A percentile compares a stretch with the other conserved stretches of the same genome.
Conservation (phyloP, 2,888 invertebrate species). For the Taenaris catops region DNA sequence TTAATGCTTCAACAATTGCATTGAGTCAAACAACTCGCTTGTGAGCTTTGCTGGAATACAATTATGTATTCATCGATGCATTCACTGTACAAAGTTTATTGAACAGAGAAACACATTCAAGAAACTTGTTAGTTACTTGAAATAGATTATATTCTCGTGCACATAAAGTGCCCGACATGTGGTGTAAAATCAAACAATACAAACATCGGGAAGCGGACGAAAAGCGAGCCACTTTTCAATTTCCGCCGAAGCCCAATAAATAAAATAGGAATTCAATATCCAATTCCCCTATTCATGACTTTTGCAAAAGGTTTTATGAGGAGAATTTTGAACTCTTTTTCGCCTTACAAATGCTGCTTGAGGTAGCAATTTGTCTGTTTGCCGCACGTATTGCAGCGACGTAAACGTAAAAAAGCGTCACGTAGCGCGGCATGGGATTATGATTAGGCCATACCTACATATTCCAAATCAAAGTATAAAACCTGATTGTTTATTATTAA, state of each 20-base stretch:
- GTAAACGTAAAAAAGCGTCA: constrained; percentile 11
- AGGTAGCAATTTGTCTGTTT: constrained; percentile 21
- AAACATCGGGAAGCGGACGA: constrained; percentile 16
- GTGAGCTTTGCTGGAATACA: constrained; percentile 15
- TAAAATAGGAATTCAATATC: constrained; percentile 20
- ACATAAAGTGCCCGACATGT: constrained; percentile 18
- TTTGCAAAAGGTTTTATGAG: constrained; percentile 17
- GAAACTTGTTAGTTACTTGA: constrained; percentile 21
- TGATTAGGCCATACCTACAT: background rate
- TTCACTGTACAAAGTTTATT: constrained; percentile 22
- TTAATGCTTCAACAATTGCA: no score
- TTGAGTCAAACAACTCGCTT: constrained; percentile 16
- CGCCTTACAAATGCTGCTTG: constrained; percentile 14
- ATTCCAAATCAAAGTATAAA: no score
- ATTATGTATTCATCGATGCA: constrained; percentile 14
- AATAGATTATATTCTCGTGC: constrained; percentile 20
- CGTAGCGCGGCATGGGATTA: constrained; percentile 6
- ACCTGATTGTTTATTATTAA: no score
- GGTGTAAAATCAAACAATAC: constrained; percentile 22
- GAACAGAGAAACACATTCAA: constrained; percentile 22
- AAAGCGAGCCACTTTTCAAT: constrained; percentile 20
- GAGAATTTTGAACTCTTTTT: constrained; percentile 10
- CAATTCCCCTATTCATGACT: constrained; percentile 18
- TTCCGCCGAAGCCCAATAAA: constrained; percentile 20
- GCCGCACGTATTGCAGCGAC: constrained; percentile 17